Conservation (phyloP, 2,113 vertebrate genomes). For the Plectropomus leopardus region DNA sequence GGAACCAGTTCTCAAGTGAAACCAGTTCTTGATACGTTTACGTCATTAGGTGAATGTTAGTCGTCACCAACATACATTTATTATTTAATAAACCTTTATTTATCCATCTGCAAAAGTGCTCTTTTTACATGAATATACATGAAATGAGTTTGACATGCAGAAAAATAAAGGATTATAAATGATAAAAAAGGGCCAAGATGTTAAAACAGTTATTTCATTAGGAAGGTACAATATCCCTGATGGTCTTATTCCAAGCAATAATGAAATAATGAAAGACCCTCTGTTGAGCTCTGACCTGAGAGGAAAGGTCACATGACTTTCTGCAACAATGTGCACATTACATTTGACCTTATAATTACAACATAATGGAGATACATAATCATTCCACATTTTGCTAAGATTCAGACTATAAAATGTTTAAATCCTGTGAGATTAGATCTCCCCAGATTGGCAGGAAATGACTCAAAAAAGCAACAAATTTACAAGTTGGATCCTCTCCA, state of each 20-base stretch:
- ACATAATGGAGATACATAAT: no score
- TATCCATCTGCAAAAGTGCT: not conserved
- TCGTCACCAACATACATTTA: not conserved
- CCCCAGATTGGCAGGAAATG: no score
- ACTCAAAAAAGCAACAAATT: not conserved
- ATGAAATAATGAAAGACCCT: no score
- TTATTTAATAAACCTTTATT: not conserved
- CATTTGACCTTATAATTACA: no score
- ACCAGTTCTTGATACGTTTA: no score
- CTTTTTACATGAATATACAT: not conserved
- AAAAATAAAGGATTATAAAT: not conserved
- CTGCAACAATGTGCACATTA: not conserved
- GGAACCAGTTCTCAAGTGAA: no score
- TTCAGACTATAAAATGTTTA: not conserved
- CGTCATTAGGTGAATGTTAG: not conserved
- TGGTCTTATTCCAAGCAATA: no score
- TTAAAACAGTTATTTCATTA: no score
- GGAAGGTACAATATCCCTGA: not conserved
- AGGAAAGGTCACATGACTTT: constrained; percentile 1
- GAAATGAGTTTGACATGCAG: no score
- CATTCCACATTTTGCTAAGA: not conserved
- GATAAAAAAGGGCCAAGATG: no score
- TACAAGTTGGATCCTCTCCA: not conserved
- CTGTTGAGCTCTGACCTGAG: not conserved
- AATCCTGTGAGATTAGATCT: not conserved